Conservation (phyloP, 2,113 vertebrate genomes). For the Labeo catla region DNA sequence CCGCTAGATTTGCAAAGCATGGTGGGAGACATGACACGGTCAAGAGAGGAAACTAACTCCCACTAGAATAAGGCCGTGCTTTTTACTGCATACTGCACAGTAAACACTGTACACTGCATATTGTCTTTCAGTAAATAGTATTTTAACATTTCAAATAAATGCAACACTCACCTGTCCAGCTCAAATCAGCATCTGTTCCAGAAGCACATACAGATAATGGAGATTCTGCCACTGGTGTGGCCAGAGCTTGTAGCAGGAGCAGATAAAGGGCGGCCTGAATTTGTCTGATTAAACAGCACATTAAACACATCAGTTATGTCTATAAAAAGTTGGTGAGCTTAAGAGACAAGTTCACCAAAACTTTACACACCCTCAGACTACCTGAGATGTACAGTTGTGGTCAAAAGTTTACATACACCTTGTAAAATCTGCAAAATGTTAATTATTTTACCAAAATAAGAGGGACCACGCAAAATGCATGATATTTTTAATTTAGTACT, state of each 20-base stretch:
- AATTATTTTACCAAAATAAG: no score
- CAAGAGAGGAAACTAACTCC: background rate
- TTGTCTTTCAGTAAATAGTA: background rate
- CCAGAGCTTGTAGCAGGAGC: constrained; percentile 78
- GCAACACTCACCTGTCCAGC: constrained; percentile 84
- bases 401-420: no score
- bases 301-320: background rate
- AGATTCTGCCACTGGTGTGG: constrained; percentile 65
- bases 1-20: background rate
- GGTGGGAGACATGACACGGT: background rate
- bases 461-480: no score
- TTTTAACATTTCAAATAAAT: background rate
- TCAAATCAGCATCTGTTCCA: constrained; percentile 68
- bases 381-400: no score
- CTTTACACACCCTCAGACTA: no score
- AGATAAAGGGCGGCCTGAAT: constrained; percentile 82
- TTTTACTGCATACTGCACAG: background rate
- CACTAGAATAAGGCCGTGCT: background rate
- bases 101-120: background rate
- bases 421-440: no score
- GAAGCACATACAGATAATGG: constrained; percentile 76
- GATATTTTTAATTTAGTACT: no score
- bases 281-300: constrained; percentile 75
- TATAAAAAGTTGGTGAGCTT: background rate
- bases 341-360: no score